These are phyloP conservation scores for Lithobius niger DNA, from an alignment of 1,140 invertebrate genomes.

Conservation along the genomic window DNA sequence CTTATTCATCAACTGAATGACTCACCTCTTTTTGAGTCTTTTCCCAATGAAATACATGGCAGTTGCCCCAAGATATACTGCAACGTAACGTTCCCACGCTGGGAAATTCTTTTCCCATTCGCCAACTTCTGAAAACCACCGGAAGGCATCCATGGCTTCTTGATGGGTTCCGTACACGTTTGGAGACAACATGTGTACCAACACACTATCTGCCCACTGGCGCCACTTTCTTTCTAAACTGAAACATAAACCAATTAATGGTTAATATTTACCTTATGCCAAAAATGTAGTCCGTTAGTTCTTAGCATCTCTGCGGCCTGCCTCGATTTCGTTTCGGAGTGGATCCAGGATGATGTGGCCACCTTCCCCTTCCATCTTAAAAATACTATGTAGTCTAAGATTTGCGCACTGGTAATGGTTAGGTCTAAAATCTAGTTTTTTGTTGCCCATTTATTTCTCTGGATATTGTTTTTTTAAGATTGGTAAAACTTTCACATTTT, in stretches of 20 bases:
- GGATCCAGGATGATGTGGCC: no score
- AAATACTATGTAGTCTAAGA: no score
- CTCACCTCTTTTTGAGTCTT: slow-evolving; percentile 63
- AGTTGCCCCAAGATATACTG: slow-evolving; percentile 83
- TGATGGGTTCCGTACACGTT: slow-evolving; percentile 81
- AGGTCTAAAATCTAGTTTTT: no score
- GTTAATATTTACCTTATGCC: slow-evolving; percentile 1
- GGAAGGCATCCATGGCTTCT: slow-evolving; percentile 80
- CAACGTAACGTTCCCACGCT: slow-evolving; percentile 62
- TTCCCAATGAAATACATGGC: slow-evolving; percentile 93
- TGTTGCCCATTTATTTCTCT: no score
- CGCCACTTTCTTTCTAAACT: slow-evolving; percentile 90
- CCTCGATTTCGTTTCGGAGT: no score
- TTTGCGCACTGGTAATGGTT: no score
- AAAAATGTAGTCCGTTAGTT: slow-evolving; percentile 7
- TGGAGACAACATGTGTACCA: slow-evolving; percentile 87
- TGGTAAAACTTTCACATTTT: no score
- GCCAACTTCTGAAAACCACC: slow-evolving; percentile 78
- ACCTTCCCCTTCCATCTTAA: no score
- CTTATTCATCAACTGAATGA: background rate
- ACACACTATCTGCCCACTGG: slow-evolving; percentile 78
- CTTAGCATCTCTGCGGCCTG: no score
- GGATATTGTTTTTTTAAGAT: no score
- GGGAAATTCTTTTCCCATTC: slow-evolving; percentile 86
- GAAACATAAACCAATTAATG: slow-evolving; percentile 24